Conservation (phyloP, 2,888 invertebrate genomes). For the Hypena proboscidalis region DNA sequence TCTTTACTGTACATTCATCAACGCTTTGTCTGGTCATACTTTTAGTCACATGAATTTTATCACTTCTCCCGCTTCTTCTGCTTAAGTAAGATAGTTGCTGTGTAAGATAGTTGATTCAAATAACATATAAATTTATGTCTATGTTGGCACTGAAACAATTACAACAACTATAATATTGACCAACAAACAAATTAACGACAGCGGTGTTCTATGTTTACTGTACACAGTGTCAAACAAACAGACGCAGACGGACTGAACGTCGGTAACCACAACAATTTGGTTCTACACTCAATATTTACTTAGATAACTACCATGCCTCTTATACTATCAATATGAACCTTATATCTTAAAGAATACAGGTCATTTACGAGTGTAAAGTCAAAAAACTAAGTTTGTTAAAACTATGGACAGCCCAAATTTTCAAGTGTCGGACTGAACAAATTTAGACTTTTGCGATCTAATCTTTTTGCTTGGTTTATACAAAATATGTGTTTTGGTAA, state of each 20-base stretch:
- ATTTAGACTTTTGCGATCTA: slow-evolving; percentile 55
- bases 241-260: slow-evolving; percentile 52
- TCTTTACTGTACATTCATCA: too few species aligned
- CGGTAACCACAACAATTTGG: slow-evolving; percentile 70
- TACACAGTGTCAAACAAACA: slow-evolving; percentile 57
- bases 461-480: slow-evolving; percentile 52
- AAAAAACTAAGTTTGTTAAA: slow-evolving; percentile 26
- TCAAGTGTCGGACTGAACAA: slow-evolving; percentile 55
- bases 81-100: too few species aligned
- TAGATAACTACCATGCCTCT: slow-evolving; percentile 58
- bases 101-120: too few species aligned
- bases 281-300: slow-evolving; percentile 65
- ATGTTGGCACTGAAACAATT: slow-evolving; percentile 41
- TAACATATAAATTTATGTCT: slow-evolving; percentile 18
- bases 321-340: slow-evolving; percentile 19
- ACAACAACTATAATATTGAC: slow-evolving; percentile 43
- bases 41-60: too few species aligned
- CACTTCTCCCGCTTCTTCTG: too few species aligned
- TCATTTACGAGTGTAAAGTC: slow-evolving; percentile 12
- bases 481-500: slow-evolving; percentile 33
- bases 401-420: slow-evolving; percentile 58
- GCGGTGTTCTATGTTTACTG: slow-evolving; percentile 61
- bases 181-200: slow-evolving; percentile 67
- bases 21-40: too few species aligned
- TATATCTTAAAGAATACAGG: slow-evolving; percentile 16